Evolutionary conservation across 2,113 vertebrate species (phyloP), one percentile per base, ranked within the genome.

Genomic region (Recurvirostra avosetta): DNA sequence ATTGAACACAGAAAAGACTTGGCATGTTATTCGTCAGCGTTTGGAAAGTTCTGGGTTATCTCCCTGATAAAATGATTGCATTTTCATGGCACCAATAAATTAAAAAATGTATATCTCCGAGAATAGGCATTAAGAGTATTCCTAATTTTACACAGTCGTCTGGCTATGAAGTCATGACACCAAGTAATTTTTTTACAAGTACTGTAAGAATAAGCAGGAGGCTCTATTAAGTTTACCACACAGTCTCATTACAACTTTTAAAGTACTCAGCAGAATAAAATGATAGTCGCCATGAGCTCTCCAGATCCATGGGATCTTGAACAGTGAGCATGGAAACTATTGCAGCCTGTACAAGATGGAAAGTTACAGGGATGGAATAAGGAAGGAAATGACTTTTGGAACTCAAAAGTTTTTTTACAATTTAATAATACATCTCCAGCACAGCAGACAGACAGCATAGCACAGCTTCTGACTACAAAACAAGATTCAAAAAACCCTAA

Each of bases 151-250:
- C 61, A 9, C 32, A 47, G 63, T 92, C 92, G 71, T 89, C 86
- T 94, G 95, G 65, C 61, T 86, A 91, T 75, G 86, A 94, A 95
- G 86, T 92, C 79, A 94, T 45, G 56, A 94, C 86, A 96, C 43
- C 67, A 43, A 92, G 59, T 78, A 56, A 84, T 62, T 84, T 88
- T 72, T 90, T 95, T 84, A 86, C 65, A 86, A 92, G 65, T 53
- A 38, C 75, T 81, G 15, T 68, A 91, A 96, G 83, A 92, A 95
- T 89, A 94, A 94, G 72, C 94, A 96, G 91, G 92, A 95, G 76
- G 68, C 27, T 93, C 62, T 61, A 81, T 94, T 96, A 94, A 89
- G 72, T 52, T 81, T 7, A 92, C 92, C 92, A 88, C 80, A 92
- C 75, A 74, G 79, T 13, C 88, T 96, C 92, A 94, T 86, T 96